These are phyloP conservation scores for Oophaga pumilio DNA, from an alignment of 2,113 vertebrate species.

Conservation along the genomic window DNA sequence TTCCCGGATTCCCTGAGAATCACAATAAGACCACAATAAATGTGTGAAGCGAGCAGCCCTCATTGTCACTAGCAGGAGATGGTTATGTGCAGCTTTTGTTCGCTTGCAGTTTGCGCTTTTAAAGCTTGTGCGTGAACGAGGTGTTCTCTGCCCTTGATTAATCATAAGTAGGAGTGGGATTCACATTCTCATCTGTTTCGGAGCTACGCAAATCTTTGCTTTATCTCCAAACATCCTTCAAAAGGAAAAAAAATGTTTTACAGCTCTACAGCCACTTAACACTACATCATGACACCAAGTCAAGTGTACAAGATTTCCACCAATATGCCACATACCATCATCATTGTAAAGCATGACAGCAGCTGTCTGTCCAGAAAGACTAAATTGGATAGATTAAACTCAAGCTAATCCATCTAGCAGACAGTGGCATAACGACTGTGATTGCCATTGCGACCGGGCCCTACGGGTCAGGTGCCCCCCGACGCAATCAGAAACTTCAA, in stretches of 20 bases:
- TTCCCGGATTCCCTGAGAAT: no score
- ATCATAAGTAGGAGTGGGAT: constrained; percentile 10
- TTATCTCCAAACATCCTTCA: background rate
- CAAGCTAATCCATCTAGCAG: no score
- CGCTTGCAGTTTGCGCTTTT: constrained; percentile 3
- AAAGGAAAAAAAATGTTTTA: background rate
- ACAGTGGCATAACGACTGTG: no score
- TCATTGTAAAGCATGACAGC: no score
- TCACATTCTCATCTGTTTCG: background rate
- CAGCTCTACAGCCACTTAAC: background rate
- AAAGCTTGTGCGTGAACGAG: background rate
- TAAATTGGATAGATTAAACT: no score
- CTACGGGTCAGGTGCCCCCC: no score
- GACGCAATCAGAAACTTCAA: no score
- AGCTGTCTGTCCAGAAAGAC: no score
- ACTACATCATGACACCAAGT: background rate
- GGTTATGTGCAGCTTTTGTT: constrained; percentile 25
- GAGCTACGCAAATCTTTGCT: background rate
- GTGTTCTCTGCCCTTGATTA: background rate
- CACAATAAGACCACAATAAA: background rate
- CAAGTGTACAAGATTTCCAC: no score
- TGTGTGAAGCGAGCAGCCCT: background rate
- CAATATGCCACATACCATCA: no score
- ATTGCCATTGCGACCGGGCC: no score
- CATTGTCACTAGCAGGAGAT: constrained; percentile 15